Evolutionary conservation across 2,888 invertebrate genomes (phyloP), one percentile per base, ranked within the genome.

Genomic region (Ophonus ardosiacus): DNA sequence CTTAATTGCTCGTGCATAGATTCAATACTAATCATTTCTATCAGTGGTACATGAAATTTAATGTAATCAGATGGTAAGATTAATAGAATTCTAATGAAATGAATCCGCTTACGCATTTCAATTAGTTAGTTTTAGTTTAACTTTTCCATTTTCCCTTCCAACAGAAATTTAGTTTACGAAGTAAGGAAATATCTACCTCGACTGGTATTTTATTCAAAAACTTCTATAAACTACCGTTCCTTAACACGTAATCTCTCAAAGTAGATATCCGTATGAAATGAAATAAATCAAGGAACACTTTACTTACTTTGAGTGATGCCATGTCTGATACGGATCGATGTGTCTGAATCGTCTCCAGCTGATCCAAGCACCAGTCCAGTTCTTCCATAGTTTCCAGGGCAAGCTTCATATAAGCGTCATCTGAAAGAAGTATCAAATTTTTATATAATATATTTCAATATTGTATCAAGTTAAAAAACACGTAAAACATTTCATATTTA

Each of bases 281-380:
- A 51, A 17, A 57, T 15, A 78, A n/a, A 57, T 24, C 8, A 57
- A 56, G 7, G 7, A 4, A 76, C 2, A 10, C 8, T 61, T 7
- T 63, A 87, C 92, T 92, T 93, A 99, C 99, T 97, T 99, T 99
- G 90, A 98, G 96, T 88, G 99, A 98, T 90, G 99, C 99, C 99
- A 99, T 99, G 92, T 99, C 99, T 87, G 98, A 98, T 89, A 99
- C 99, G 89, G 98, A 99, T 91, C 99, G 96, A 93, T 99, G 99
- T 86, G 99, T 99, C 94, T 99, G 99, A 92, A 99, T 99, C 88
- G 98, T 99, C 93, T 99, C 99, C 92, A 99, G 93, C 93, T 99
- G 99, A 93, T 99, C 99, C 93, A 99, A 94, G 92, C 99, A 99
- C 99, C 99, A 99, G 93, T 99, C 99, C 92, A 99, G 93, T 93